Base-by-base conservation (phyloP, 2,797 vertebrate species). In the Sibirionetta formosa region DNA sequence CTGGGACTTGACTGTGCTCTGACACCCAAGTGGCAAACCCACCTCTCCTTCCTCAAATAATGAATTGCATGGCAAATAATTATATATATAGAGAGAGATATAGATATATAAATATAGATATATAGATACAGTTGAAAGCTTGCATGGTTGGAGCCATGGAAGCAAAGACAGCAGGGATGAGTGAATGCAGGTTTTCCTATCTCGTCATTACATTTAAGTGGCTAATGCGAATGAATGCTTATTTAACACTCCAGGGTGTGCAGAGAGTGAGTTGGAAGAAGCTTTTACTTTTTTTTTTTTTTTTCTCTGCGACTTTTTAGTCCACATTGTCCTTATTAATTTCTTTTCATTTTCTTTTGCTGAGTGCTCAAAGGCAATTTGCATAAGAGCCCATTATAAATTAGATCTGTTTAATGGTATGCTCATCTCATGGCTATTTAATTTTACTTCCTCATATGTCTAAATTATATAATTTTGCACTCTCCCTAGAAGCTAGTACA, bases 301-400 rank as follows among this genome's bases (percentile, higher is more conserved):
- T 64, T 24, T 38, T 5, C 44, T 54, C 83, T 82, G 51, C 23
- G 72, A 94, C 85, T 91, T 95, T 72, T 96, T 73, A 73, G 85
- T 91, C 56, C 1, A 7, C 73, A 1, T 82, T 81, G 87, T 90
- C 80, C 77, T 93, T 97, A 94, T 96, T 94, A 96, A 96, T 95
- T 89, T 94, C 71, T 82, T 88, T 93, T 89, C 92, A 92, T 96
- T 97, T 95, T 95, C 76, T 95, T 96, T 81, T 42, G 42, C 87
- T 82, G 46, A 96, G 63, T 40, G 96, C 96, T 97, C 93, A 96
- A 93, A 96, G 94, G 93, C 95, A 96, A 94, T 96, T 96, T 96
- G 93, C 87, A 82, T 94, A 96, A 95, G 79, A 96, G 85, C 57
- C 87, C 50, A 86, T 93, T 90, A 96, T 95, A 90, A 97, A 94